These are phyloP conservation scores for Acrocephalus scirpaceus DNA, from an alignment of 2,797 vertebrate species.

Conservation along the genomic window DNA sequence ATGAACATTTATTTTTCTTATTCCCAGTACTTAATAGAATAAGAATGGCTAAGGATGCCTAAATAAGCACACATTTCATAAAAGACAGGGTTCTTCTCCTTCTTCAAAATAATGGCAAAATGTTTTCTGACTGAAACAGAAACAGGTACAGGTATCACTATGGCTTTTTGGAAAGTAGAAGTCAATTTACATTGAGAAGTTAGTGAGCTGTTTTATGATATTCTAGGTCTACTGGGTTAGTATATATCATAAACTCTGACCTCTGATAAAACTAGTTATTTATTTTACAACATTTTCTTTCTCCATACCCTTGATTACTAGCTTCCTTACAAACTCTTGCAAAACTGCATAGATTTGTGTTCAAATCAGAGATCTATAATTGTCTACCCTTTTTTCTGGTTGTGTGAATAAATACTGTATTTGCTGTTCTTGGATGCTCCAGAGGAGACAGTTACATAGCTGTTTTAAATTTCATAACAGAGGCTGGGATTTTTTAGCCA, in stretches of 20 bases:
- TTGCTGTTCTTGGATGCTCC: background rate
- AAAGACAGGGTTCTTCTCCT: background rate
- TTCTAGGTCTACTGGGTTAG: background rate
- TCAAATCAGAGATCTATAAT: background rate
- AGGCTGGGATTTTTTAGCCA: background rate
- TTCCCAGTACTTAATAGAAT: background rate
- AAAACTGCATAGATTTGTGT: background rate
- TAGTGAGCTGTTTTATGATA: background rate
- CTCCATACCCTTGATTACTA: background rate
- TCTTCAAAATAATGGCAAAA: background rate
- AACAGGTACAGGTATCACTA: background rate
- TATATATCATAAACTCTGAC: background rate
- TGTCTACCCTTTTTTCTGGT: rapidly evolving
- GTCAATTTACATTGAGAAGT: background rate
- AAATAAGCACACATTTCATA: background rate
- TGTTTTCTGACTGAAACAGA: background rate
- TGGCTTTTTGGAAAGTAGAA: background rate
- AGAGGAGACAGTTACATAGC: background rate
- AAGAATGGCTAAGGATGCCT: background rate
- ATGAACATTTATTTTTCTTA: background rate
- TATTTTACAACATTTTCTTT: background rate
- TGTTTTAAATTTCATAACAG: background rate
- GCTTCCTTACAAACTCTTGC: background rate
- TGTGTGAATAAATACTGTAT: background rate
- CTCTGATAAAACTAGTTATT: background rate